Conservation (phyloP, 2,797 vertebrate genomes). For the Sebastes trivittatus region DNA sequence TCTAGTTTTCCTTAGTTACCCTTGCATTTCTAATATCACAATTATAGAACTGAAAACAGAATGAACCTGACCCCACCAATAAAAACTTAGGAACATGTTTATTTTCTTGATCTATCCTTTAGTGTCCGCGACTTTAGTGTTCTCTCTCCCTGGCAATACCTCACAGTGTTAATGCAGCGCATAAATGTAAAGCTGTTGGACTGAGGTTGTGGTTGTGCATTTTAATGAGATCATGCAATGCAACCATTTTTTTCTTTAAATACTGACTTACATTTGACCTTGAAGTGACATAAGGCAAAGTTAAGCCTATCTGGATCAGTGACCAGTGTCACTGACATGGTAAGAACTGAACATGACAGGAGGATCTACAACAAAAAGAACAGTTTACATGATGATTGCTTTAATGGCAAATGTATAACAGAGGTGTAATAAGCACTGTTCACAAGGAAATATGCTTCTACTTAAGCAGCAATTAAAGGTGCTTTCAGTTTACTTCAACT, state of each 20-base stretch:
- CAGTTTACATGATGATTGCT: neutral
- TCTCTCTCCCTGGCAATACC: neutral
- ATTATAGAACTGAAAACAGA: neutral
- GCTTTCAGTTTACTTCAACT: neutral
- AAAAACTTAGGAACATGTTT: neutral
- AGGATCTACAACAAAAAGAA: neutral
- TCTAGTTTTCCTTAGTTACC: neutral
- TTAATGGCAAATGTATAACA: neutral
- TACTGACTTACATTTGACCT: neutral
- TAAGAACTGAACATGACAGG: neutral
- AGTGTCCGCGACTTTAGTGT: neutral
- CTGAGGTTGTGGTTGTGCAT: neutral
- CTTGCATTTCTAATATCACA: neutral
- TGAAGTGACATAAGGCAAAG: neutral
- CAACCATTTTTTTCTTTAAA: neutral
- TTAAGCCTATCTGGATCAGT: neutral
- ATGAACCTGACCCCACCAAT: neutral
- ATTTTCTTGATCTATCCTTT: neutral
- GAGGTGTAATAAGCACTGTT: neutral
- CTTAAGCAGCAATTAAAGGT: neutral
- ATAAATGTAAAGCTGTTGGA: neutral
- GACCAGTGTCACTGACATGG: neutral
- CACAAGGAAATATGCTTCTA: neutral
- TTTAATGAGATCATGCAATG: neutral
- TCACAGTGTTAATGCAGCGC: neutral